Conservation (phyloP, 1,140 invertebrate genomes). For the Pseudomyrmex concolor region DNA sequence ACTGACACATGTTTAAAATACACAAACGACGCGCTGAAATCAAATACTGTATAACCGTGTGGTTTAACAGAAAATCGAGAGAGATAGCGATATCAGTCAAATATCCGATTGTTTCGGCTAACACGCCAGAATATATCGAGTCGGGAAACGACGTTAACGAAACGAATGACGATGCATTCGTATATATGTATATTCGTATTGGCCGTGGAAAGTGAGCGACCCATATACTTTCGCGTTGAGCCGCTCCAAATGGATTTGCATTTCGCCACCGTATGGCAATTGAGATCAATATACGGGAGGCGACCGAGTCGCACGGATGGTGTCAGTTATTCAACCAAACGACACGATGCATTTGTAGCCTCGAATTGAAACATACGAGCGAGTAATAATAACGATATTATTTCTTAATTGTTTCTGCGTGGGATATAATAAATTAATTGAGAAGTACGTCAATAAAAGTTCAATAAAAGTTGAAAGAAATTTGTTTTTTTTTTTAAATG, state of each 20-base stretch:
- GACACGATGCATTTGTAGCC: conserved; percentile 17
- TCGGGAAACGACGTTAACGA: conserved; percentile 72
- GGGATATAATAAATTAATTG: not conserved
- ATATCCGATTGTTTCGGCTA: conserved; percentile 71
- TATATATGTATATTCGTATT: conserved; percentile 10
- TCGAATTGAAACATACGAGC: conserved; percentile 21
- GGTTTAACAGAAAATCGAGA: conserved; percentile 45
- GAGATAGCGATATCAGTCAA: conserved; percentile 18
- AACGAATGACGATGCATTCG: conserved; percentile 55
- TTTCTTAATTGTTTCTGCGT: conserved; percentile 24
- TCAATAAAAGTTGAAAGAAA: not conserved
- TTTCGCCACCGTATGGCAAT: conserved; percentile 40
- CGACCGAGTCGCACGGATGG: conserved; percentile 40
- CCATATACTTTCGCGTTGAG: conserved; percentile 60
- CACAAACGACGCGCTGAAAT: not conserved
- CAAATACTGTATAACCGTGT: not conserved
- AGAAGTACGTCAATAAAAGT: not conserved
- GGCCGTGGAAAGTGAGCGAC: conserved; percentile 51
- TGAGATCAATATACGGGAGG: conserved; percentile 52
- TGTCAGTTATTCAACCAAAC: conserved; percentile 39
- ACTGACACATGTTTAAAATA: conserved; percentile 4
- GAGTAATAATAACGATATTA: conserved; percentile 6
- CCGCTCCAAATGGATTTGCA: conserved; percentile 61
- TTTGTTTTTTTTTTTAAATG: not conserved
- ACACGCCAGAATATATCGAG: conserved; percentile 64